Base-by-base conservation (phyloP, 1,140 invertebrate species). In the Drosophila seguyi region DNA sequence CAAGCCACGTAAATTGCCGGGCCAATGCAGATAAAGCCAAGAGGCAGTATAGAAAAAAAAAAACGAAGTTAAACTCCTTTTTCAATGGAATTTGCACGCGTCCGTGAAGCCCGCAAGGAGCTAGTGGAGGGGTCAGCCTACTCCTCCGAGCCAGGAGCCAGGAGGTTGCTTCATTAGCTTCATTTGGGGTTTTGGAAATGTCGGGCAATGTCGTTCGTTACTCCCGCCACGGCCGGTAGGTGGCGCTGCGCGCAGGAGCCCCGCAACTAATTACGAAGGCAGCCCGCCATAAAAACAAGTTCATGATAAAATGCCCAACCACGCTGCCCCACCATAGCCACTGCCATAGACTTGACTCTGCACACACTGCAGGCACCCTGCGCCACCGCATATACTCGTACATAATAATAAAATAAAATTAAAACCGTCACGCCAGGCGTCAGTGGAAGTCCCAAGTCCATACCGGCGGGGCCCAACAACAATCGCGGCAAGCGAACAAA, bases 371-470 rank as follows among this genome's bases (percentile, higher is more conserved):
- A 74, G 79, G 80, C 80, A 72, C 68, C 73, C 53, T 69, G 68
- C 82, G 81, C 85, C 85, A 84, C 77, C 83, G 77, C 71, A 71
- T 77, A 42, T 65, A 38, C 20, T 38, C 34, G 52, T 38, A 90
- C 84, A 90, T 81, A 88, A 85, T 85, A 88, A 78, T 74, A 88
- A 81, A 75, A 65, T 58, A 71, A 87, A 90, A 91, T 91, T 88
- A 76, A 91, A 88, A 88, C 69, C 88, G 88, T 91, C 88, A 91
- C 88, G 88, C 88, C 90, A 91, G 85, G 84, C 88, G 88, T 91
- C 84, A 91, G 80, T 71, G 52, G 34, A 36, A 38, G 60, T 68
- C 60, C 60, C 65, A 71, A 47, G 47, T 27, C 48, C 18, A 50
- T 44, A 20, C 39, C 47, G 31, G 34, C 48, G 53, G 45, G 22